These are phyloP conservation scores for Notoglanidium macrostoma DNA, from an alignment of 2,797 vertebrate species.

Conservation along the genomic window DNA sequence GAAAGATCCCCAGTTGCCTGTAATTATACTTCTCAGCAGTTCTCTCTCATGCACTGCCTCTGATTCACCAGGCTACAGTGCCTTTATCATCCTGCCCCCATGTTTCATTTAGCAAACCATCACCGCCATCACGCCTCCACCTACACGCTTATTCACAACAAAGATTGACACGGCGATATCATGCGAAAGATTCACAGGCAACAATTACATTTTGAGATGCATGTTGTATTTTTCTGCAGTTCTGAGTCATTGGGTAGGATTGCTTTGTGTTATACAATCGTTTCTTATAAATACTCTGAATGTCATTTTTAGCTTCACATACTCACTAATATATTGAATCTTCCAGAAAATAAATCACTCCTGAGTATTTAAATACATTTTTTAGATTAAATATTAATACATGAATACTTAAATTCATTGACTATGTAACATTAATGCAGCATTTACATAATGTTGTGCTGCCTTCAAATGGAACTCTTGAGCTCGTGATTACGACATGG, in stretches of 20 bases:
- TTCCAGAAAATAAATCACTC: not conserved
- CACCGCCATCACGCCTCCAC: constrained; percentile 36
- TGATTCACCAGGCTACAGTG: constrained; percentile 27
- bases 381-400: not conserved
- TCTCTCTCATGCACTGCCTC: constrained; percentile 12
- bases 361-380: not conserved
- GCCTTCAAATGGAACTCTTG: no score
- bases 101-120: constrained; percentile 30
- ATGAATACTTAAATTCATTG: not conserved
- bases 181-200: not conserved
- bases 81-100: constrained; percentile 27
- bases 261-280: not conserved
- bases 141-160: constrained; percentile 16
- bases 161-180: not conserved
- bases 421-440: not conserved
- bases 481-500: no score
- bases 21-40: constrained; percentile 28
- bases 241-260: constrained; percentile 1
- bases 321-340: not conserved
- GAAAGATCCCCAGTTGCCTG: not conserved
- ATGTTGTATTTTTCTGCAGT: not conserved
- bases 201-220: not conserved
- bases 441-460: no score
- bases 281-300: not conserved
- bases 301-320: not conserved